Percentiles rank a stretch among this genome's conserved stretches.
phyloP scores from a whole-genome alignment of 2,113 vertebrate species.

The human (Homo sapiens) region DNA sequence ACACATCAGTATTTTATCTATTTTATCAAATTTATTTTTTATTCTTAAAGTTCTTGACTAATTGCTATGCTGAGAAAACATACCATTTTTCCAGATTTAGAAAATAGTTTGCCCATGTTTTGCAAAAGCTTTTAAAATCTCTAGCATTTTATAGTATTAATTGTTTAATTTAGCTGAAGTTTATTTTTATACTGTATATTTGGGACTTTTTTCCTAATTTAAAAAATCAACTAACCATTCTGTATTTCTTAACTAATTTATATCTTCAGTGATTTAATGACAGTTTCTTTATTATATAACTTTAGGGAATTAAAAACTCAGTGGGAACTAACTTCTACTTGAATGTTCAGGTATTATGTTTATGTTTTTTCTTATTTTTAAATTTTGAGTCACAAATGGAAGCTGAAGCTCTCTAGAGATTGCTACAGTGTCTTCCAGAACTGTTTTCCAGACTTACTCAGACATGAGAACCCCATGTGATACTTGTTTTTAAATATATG shows the following conservation, averaged over 20 bases:
- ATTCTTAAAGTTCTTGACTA: background rate
- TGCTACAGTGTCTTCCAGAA: background rate
- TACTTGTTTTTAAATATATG: background rate
- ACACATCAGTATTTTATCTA: background rate
- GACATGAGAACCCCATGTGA: background rate
- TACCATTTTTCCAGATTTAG: background rate
- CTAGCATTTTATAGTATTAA: background rate
- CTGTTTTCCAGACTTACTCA: background rate
- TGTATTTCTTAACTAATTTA: background rate
- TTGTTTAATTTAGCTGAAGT: background rate
- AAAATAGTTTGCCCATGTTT: background rate
- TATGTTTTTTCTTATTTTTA: no score
- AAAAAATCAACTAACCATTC: background rate
- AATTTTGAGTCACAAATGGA: constrained; percentile 3
- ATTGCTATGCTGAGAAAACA: background rate
- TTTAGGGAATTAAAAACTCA: background rate
- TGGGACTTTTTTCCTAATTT: background rate
- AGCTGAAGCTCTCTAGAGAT: background rate
- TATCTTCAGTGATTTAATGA: background rate
- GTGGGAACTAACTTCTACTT: background rate
- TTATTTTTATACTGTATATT: background rate
- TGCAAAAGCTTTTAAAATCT: background rate
- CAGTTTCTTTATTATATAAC: background rate
- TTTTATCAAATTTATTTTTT: background rate
- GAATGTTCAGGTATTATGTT: background rate